These are phyloP conservation scores for Coronaproctus castanopsis DNA, from an alignment of 2,888 invertebrate genomes.

Conservation along the genomic window DNA sequence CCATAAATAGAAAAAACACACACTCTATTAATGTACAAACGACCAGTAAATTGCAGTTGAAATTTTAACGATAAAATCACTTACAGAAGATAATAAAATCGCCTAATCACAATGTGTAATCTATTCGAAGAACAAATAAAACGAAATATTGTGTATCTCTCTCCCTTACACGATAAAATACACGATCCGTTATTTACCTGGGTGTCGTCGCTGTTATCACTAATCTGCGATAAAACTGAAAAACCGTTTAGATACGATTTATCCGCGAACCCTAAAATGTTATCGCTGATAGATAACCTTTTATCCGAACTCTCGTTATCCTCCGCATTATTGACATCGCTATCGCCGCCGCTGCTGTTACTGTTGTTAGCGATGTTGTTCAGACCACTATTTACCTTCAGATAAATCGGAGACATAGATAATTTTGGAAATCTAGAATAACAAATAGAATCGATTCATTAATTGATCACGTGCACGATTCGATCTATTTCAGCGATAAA, in stretches of 20 bases:
- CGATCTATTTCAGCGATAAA: too few relatives aligned
- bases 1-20: too few relatives aligned
- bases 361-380: too few relatives aligned
- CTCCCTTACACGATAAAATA: too few relatives aligned
- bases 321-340: not conserved
- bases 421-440: slow-evolving; percentile 44
- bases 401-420: slow-evolving; percentile 36
- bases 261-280: slow-evolving; percentile 2
- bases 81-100: too few relatives aligned
- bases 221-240: slow-evolving; percentile 15
- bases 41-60: too few relatives aligned
- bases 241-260: slow-evolving; percentile 10
- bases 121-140: too few relatives aligned
- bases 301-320: slow-evolving; percentile 1
- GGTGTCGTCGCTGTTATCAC: slow-evolving; percentile 15
- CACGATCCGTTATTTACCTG: slow-evolving; percentile 11
- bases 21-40: too few relatives aligned
- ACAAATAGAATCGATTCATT: slow-evolving; percentile 7
- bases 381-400: not conserved
- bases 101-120: too few relatives aligned
- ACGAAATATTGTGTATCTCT: too few relatives aligned
- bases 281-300: slow-evolving; percentile 3
- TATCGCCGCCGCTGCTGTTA: not conserved
- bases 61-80: too few relatives aligned
- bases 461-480: too few relatives aligned